These are phyloP conservation scores for Tetramorium parvispinum DNA, from an alignment of 1,140 invertebrate species.

Conservation along the genomic window DNA sequence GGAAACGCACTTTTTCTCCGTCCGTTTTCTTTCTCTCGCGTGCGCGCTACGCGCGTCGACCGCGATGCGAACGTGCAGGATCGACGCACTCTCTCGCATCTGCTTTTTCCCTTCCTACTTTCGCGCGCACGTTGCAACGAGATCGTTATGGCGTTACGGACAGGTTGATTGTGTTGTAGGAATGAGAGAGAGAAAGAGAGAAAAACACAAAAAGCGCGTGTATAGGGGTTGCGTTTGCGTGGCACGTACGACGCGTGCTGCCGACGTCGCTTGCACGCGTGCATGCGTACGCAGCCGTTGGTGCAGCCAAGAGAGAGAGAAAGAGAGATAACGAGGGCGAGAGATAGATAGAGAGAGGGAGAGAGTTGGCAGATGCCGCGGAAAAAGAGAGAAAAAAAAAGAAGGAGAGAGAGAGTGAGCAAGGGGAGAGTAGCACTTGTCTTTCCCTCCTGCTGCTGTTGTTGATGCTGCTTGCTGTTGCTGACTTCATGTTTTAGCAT, in stretches of 20 bases:
- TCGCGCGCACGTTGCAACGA: conserved; percentile 53
- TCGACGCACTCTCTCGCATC: conserved; percentile 53
- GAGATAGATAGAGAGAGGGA: not conserved
- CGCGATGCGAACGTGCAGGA: conserved; percentile 16
- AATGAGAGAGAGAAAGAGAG: conserved; percentile 30
- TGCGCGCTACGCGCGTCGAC: conserved; percentile 24
- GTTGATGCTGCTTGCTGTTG: conserved; percentile 53
- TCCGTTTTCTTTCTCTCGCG: not conserved
- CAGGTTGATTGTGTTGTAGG: conserved; percentile 64
- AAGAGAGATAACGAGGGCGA: conserved; percentile 28
- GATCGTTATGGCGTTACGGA: conserved; percentile 25
- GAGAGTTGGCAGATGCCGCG: conserved; percentile 57
- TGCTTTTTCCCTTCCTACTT: conserved; percentile 53
- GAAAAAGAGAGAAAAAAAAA: conserved; percentile 19
- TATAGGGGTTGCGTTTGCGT: conserved; percentile 51
- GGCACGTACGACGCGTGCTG: conserved; percentile 54
- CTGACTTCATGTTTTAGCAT: conserved; percentile 13
- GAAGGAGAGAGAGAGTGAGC: conserved; percentile 7
- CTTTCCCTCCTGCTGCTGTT: conserved; percentile 69
- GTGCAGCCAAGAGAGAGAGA: conserved; percentile 44
- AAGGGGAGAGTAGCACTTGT: conserved; percentile 70
- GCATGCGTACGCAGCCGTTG: conserved; percentile 26
- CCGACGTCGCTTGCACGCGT: conserved; percentile 59
- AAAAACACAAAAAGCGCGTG: not conserved
- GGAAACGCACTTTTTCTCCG: not conserved